Evolutionary conservation across 2,113 vertebrate genomes (phyloP), one percentile per base, ranked within the genome.

Genomic region (Scomber japonicus): DNA sequence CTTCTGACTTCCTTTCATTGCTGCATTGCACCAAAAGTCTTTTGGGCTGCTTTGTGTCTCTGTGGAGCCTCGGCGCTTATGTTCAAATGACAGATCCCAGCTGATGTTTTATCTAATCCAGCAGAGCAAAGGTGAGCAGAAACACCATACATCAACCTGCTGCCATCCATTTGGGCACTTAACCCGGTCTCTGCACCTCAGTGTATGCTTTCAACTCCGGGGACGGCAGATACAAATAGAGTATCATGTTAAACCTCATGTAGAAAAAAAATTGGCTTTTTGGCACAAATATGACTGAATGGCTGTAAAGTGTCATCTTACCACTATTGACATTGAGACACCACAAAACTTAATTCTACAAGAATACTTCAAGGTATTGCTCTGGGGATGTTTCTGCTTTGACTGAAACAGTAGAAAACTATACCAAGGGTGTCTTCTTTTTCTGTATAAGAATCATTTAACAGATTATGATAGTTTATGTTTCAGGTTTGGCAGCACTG

Each of bases 21-120:
- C 87, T 93, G 90, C 91, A 92, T 88, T 94, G 92, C 92, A 92
- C 83, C 92, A 94, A 86, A 86, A 90, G 60, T 75, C 68, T 84
- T 63, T 51, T 4, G 63, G 64, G 82, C 67, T 68, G 84, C 79
- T 83, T 65, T 44, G 16, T 8, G 14, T 65, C 7, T 44, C 64
- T 15, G 19, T 3, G 72, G 65, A 66, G 63, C 76, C 44, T 31
- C 44, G 24, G 69, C 10, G 61, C 78, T 66, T 45, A 53, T 16
- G 83, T 83, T 71, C 62, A 71, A 67, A 66, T 82, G 89, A 86
- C 69, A 35, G 74, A 83, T 78, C 82, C 77, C 40, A 5, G 51
- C 59, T 84, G 81, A 87, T 88, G 81, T 81, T 88, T 92, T 91
- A 90, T 92, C 83, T 92, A 71, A 78, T 84, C 48, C 75, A 0